Conservation (phyloP, 2,888 invertebrate species). For the Punctoribates punctum region DNA sequence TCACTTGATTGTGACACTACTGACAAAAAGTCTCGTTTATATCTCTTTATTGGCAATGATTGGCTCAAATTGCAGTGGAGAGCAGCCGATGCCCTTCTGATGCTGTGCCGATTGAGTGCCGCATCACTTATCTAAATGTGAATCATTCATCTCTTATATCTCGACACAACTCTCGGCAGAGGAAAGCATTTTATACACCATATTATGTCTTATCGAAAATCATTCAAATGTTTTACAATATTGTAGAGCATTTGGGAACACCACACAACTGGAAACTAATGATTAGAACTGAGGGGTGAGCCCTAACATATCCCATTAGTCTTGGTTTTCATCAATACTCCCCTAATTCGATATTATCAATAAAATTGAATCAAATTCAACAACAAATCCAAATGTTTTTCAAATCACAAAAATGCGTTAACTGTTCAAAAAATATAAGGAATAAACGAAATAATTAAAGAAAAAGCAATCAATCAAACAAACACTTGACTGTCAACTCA, state of each 20-base stretch:
- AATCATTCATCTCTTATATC: conserved; percentile 32
- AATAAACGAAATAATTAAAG: too few relatives aligned
- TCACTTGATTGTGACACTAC: conserved; percentile 29
- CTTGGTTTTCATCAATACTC: too few relatives aligned
- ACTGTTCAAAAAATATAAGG: too few relatives aligned
- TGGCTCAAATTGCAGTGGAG: conserved; percentile 3
- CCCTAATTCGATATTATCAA: too few relatives aligned
- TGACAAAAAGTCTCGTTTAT: conserved; percentile 35
- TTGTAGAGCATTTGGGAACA: neutral
- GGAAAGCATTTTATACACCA: conserved; percentile 27
- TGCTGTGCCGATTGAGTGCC: conserved; percentile 10
- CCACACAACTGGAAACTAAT: neutral
- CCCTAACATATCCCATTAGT: too few relatives aligned
- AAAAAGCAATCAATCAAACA: too few relatives aligned
- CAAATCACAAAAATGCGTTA: too few relatives aligned
- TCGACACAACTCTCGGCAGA: conserved; percentile 22
- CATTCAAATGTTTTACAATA: conserved; percentile 31
- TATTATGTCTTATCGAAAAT: conserved; percentile 24
- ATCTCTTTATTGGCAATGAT: conserved; percentile 35
- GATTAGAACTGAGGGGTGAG: neutral
- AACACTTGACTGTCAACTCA: too few relatives aligned
- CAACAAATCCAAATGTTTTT: too few relatives aligned
- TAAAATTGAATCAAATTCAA: too few relatives aligned
- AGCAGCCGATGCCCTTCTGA: neutral
- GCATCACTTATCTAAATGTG: conserved; percentile 37